Base-by-base conservation (phyloP, 1,140 invertebrate species). In the Drosophila fuyamai region DNA sequence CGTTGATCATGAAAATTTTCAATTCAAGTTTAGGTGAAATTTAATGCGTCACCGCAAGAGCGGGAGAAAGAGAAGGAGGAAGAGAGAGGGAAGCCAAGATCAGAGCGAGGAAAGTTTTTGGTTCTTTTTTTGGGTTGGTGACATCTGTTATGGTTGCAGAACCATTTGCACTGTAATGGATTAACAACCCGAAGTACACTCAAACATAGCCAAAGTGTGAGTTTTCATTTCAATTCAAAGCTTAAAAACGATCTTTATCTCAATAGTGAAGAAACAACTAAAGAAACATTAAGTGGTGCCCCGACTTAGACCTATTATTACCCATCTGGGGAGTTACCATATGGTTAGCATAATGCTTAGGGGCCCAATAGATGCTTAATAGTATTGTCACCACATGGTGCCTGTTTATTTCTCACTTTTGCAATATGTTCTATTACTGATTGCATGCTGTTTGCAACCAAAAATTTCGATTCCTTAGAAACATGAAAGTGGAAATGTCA, bases 21-120 rank as follows among this genome's bases (percentile, higher is more conserved):
- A 86, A 90, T 90, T 90, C 86, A 90, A 90, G 86, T 90, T 90
- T 90, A 90, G 86, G 86, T 80, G 86, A 90, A 90, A 90, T 88
- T 88, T 81, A 51, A 88, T 70, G 80, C 80, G 77, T 63, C 84
- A 76, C 60, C 36, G 40, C 18, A 41, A 44, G 36, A 58, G 48
- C 36, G 27, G 36, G 12, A 54, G 32, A 62, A 14, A 16, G 18
- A 41, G 5, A 5, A n/a, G 40, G 12, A 38, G 8, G 27, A n/a
- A 43, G 35, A 36, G n/a, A 47, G 53, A 13, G 16, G 12, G 4
- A 51, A 61, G 44, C 41, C 41, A 18, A 56, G 53, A 41, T 41
- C 2, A 35, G 8, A n/a, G 16, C 5, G 32, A 53, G n/a, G n/a
- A 43, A 53, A 63, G 50, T 55, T 55, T 55, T 46, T 7, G 14